Evolutionary conservation across 2,888 invertebrate species (phyloP).

Genomic region (Archips crataeganus): DNA sequence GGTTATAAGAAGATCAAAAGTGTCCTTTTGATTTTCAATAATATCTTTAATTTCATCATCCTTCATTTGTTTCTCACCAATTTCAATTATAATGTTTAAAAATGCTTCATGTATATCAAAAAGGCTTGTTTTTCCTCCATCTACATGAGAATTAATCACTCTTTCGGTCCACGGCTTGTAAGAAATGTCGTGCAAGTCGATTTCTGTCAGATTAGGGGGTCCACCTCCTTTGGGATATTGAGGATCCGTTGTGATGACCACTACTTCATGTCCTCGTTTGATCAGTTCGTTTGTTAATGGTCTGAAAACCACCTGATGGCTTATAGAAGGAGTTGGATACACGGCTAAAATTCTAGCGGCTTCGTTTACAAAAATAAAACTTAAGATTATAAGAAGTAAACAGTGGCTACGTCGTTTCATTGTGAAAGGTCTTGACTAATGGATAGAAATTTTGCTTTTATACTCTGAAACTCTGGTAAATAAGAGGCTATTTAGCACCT

Average conservation of each 20-base stretch:
- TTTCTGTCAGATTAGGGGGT: constrained; percentile 67
- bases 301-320: constrained; percentile 75
- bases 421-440: not conserved
- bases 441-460: too few species aligned
- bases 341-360: constrained; percentile 66
- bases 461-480: too few species aligned
- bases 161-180: constrained; percentile 47
- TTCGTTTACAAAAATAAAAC: constrained; percentile 18
- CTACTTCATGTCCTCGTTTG: constrained; percentile 73
- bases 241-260: constrained; percentile 72
- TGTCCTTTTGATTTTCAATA: constrained; percentile 8
- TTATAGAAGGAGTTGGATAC: constrained; percentile 70
- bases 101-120: not conserved
- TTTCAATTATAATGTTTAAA: not conserved
- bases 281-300: constrained; percentile 69
- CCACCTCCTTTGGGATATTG: constrained; percentile 54
- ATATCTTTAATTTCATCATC: constrained; percentile 5
- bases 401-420: too few species aligned
- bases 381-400: too few species aligned
- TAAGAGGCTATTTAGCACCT: too few species aligned
- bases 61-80: not conserved
- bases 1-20: constrained; percentile 11
- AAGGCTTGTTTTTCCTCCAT: not conserved
- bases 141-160: not conserved
- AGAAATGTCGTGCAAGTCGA: constrained; percentile 59